Evolutionary conservation across 2,113 vertebrate species (phyloP).

Genomic region (Dicaeum eximium): DNA sequence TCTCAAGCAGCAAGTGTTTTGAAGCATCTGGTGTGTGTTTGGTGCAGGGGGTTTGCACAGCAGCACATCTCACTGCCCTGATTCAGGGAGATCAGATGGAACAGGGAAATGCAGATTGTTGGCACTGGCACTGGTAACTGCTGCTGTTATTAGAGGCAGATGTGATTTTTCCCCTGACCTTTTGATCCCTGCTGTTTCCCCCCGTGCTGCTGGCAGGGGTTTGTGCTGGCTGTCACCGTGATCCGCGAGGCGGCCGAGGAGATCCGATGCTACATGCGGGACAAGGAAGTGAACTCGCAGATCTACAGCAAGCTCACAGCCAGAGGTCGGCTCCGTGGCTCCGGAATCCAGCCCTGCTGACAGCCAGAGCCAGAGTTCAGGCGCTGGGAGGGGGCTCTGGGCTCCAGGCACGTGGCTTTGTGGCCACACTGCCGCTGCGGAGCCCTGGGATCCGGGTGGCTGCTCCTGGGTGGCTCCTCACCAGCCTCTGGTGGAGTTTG

Average conservation of each 20-base stretch:
- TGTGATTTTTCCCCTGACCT: background rate
- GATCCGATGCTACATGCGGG: slow-evolving; percentile 89
- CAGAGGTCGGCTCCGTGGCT: slow-evolving; percentile 79
- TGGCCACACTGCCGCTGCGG: background rate
- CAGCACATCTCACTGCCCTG: rapidly evolving
- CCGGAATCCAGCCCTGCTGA: background rate
- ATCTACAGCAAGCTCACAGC: slow-evolving; percentile 97
- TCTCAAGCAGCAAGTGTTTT: background rate
- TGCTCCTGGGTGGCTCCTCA: background rate
- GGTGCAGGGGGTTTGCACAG: background rate
- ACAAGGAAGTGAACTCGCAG: slow-evolving; percentile 98
- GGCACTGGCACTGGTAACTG: background rate
- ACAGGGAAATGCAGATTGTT: background rate
- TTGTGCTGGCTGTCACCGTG: slow-evolving; percentile 90
- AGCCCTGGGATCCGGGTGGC: background rate
- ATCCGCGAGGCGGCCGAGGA: slow-evolving; percentile 93
- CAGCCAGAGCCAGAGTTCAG: slow-evolving; percentile 31
- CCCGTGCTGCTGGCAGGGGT: slow-evolving; percentile 73
- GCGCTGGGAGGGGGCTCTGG: background rate
- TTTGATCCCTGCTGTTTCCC: background rate
- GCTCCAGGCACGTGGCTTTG: background rate
- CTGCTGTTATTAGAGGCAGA: background rate
- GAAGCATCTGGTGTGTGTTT: background rate
- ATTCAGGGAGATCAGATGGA: background rate
- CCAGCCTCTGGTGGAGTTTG: background rate